Conservation (phyloP, 2,888 invertebrate species). For the Ophonus ardosiacus region DNA sequence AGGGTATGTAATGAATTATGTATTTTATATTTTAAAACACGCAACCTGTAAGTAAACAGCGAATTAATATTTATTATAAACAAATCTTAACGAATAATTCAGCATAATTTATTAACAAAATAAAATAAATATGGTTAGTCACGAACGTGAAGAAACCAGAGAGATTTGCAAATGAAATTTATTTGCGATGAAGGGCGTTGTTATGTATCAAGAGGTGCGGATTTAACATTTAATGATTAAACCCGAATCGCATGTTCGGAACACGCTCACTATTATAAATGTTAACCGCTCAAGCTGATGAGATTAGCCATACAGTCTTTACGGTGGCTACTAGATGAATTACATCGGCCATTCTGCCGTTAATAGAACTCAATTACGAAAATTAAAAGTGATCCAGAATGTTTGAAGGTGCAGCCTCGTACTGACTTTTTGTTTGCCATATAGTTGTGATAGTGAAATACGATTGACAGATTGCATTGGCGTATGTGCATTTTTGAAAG, state of each 20-base stretch:
- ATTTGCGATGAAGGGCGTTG: background rate
- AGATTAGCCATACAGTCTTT: background rate
- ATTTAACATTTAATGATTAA: conserved; percentile 18
- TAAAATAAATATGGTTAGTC: conserved; percentile 8
- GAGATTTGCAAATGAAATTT: conserved; percentile 6
- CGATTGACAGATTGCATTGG: too few species aligned
- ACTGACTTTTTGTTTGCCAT: too few species aligned
- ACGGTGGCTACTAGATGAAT: conserved; percentile 4
- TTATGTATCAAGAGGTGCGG: conserved; percentile 18
- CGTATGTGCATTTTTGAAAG: too few species aligned
- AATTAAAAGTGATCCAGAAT: background rate
- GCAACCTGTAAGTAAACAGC: background rate
- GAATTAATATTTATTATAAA: conserved; percentile 40
- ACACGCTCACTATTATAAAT: conserved; percentile 2
- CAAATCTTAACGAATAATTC: conserved; percentile 1
- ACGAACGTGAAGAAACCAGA: background rate
- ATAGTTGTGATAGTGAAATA: too few species aligned
- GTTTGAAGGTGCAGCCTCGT: background rate
- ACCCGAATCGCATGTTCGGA: conserved; percentile 16
- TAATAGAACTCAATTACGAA: background rate
- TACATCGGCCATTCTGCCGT: background rate
- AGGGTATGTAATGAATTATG: conserved; percentile 6
- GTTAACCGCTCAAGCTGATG: conserved; percentile 4
- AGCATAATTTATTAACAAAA: conserved; percentile 14
- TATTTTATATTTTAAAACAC: conserved; percentile 5